These are phyloP conservation scores for Neocloeon triangulifer DNA, from an alignment of 1,140 invertebrate genomes.

Conservation along the genomic window DNA sequence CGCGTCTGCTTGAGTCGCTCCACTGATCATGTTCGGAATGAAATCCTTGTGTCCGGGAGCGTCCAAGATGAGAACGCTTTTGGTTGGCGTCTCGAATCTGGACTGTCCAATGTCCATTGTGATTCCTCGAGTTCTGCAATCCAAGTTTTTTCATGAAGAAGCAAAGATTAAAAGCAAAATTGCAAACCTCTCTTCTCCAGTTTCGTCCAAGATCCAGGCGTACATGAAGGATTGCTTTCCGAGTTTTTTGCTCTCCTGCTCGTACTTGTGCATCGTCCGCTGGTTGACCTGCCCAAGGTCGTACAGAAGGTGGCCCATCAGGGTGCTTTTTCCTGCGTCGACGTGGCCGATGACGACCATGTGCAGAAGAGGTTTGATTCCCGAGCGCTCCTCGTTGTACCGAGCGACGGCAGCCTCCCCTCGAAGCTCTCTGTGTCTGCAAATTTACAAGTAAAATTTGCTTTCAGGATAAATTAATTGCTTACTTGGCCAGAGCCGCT, in stretches of 20 bases:
- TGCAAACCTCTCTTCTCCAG: constrained; percentile 76
- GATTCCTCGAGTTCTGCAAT: constrained; percentile 47
- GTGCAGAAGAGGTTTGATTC: constrained; percentile 68
- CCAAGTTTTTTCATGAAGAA: neutral
- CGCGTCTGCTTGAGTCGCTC: constrained; percentile 91
- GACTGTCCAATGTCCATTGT: constrained; percentile 95
- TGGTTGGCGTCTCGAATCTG: constrained; percentile 77
- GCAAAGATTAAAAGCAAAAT: neutral
- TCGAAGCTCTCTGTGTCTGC: constrained; percentile 19
- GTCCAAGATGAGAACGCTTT: constrained; percentile 72
- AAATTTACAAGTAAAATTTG: no score
- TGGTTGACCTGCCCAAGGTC: constrained; percentile 75
- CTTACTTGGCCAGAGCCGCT: no score
- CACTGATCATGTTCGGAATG: constrained; percentile 98
- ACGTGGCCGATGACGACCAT: constrained; percentile 96
- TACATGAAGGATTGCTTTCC: constrained; percentile 97
- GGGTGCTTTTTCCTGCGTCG: constrained; percentile 95
- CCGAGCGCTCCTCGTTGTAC: constrained; percentile 49
- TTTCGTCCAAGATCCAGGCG: constrained; percentile 99
- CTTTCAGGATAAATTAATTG: no score
- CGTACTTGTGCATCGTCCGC: constrained; percentile 88
- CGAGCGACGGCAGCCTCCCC: constrained; percentile 21
- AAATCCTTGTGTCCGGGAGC: constrained; percentile 97
- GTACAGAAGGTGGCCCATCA: constrained; percentile 88
- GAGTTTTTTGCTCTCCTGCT: constrained; percentile 90